These are phyloP conservation scores for Pedetes capensis DNA, from an alignment of 2,113 vertebrate species.

Conservation along the genomic window DNA sequence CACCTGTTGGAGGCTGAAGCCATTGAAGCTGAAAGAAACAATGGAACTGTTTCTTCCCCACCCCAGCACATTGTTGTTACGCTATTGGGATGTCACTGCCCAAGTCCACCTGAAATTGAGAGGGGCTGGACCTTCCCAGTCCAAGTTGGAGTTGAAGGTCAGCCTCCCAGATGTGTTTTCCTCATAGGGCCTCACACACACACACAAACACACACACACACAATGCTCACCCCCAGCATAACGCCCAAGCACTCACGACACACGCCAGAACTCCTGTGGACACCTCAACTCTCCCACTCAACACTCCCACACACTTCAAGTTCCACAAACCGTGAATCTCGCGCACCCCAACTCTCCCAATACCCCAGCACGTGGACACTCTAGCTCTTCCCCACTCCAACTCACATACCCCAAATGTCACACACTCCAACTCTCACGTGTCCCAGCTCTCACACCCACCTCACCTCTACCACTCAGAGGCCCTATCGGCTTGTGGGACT, in stretches of 20 bases:
- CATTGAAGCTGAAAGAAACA: background rate
- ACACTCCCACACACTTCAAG: too few relatives aligned
- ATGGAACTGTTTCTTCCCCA: background rate
- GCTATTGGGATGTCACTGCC: fast-evolving
- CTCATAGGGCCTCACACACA: background rate
- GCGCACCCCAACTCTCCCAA: background rate
- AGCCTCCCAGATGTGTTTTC: background rate
- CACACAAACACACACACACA: background rate
- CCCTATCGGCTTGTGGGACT: background rate
- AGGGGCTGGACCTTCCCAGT: too few relatives aligned
- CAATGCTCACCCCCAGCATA: background rate
- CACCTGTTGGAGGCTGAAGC: background rate
- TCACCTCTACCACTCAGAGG: background rate
- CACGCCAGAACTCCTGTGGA: background rate
- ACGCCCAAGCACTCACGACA: background rate
- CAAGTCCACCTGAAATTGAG: background rate
- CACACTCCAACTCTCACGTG: background rate
- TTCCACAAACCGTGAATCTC: too few relatives aligned
- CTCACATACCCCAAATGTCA: background rate
- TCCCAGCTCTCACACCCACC: background rate
- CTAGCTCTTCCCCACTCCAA: background rate
- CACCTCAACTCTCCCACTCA: background rate
- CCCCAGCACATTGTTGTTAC: background rate
- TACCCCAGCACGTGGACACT: background rate
- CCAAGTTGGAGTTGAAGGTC: background rate